Evolutionary conservation across 1,140 invertebrate species (phyloP).

Genomic region (Ostrea denselamellosa): DNA sequence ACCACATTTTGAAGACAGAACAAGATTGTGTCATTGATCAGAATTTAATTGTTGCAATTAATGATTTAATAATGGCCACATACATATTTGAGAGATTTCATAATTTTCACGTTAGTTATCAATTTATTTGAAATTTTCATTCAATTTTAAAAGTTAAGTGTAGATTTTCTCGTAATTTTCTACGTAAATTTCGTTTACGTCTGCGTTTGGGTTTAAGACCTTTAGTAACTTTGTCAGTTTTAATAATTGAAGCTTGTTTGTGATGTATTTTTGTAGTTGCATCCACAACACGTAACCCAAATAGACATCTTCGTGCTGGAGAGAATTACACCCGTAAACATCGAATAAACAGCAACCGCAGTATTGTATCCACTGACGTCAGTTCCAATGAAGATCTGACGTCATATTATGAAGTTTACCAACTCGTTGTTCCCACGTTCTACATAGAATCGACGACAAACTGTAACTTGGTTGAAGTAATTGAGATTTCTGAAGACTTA

Average conservation of each 20-base stretch:
- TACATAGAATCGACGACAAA: not conserved
- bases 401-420: constrained; percentile 3
- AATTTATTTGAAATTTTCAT: too few species aligned
- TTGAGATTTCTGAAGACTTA: not conserved
- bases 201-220: too few species aligned
- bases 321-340: constrained; percentile 1
- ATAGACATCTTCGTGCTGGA: not conserved
- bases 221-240: too few species aligned
- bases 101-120: too few species aligned
- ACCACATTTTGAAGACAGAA: too few species aligned
- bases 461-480: not conserved
- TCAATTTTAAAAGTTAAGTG: too few species aligned
- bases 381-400: constrained; percentile 11
- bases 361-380: not conserved
- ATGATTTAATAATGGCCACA: too few species aligned
- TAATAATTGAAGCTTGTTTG: not conserved
- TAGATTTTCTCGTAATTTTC: too few species aligned
- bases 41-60: too few species aligned
- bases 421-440: not conserved
- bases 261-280: not conserved
- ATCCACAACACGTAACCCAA: not conserved
- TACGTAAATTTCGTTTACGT: too few species aligned
- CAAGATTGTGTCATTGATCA: too few species aligned
- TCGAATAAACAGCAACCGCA: not conserved
- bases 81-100: too few species aligned